phyloP scores from a whole-genome alignment of 2,797 vertebrate genomes.

The Anabas testudineus region DNA sequence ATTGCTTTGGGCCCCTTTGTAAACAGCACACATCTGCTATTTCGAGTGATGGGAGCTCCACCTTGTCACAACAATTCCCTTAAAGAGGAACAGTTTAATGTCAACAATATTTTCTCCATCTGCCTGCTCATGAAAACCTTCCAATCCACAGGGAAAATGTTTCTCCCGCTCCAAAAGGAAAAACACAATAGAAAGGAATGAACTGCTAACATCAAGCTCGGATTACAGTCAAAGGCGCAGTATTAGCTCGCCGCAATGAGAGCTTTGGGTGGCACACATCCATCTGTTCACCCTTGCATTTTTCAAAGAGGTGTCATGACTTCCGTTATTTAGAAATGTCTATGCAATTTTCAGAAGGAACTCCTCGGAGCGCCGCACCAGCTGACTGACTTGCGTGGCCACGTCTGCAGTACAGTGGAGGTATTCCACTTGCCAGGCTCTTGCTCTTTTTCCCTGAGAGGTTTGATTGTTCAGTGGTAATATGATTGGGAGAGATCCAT shows the following conservation, averaged over 20 bases:
- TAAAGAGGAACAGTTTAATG: constrained; percentile 89
- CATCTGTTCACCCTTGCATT: constrained; percentile 73
- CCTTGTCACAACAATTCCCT: constrained; percentile 89
- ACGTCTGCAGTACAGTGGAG: constrained; percentile 48
- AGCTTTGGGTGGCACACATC: constrained; percentile 71
- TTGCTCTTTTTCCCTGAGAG: constrained; percentile 49
- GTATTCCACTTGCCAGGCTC: constrained; percentile 61
- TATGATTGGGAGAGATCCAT: constrained; percentile 65
- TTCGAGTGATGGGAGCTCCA: constrained; percentile 87
- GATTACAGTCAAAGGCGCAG: constrained; percentile 68
- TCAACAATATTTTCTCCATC: constrained; percentile 88
- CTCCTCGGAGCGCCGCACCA: constrained; percentile 48
- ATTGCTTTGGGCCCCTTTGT: constrained; percentile 86
- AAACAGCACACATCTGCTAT: constrained; percentile 87
- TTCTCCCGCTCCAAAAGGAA: constrained; percentile 69
- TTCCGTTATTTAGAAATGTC: constrained; percentile 64
- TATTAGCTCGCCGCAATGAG: constrained; percentile 67
- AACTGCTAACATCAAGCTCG: constrained; percentile 75
- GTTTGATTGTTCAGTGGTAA: constrained; percentile 55
- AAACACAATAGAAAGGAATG: constrained; percentile 72
- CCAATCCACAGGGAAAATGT: constrained; percentile 79
- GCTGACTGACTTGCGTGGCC: constrained; percentile 74
- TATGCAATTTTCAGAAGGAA: constrained; percentile 68
- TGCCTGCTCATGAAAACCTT: constrained; percentile 84
- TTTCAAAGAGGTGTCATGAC: constrained; percentile 71